phyloP scores from a whole-genome alignment of 2,797 vertebrate genomes.

The Amazonetta brasiliensis region DNA sequence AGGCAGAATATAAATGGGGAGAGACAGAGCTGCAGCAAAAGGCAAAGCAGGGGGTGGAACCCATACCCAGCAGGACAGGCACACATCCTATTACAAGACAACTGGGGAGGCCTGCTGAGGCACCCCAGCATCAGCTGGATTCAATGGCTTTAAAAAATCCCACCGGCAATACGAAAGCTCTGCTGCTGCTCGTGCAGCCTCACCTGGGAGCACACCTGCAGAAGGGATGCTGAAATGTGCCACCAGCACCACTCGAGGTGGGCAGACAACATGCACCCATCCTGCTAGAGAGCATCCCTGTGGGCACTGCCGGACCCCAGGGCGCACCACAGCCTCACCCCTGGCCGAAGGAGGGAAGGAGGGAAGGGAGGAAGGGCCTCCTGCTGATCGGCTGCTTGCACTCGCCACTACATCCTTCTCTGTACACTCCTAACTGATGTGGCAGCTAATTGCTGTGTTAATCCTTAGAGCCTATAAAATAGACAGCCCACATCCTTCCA shows the following conservation, averaged over 20 bases:
- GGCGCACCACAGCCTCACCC: not conserved
- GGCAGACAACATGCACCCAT: accelerated
- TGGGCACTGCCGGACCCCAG: no score
- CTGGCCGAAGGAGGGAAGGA: not conserved
- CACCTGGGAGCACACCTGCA: no score
- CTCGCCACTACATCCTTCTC: not conserved
- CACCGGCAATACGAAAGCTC: no score
- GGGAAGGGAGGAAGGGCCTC: not conserved
- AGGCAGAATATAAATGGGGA: not conserved
- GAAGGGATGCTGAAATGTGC: no score
- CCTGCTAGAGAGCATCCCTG: no score
- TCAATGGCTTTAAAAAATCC: no score
- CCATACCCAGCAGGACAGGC: accelerated
- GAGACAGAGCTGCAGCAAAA: not conserved
- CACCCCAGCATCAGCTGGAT: no score
- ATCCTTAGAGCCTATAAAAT: not conserved
- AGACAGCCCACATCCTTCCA: not conserved
- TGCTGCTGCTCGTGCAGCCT: no score
- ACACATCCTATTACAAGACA: accelerated
- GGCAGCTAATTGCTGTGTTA: not conserved
- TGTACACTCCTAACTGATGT: accelerated
- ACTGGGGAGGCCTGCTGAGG: no score
- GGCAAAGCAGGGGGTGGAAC: not conserved
- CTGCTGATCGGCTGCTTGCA: accelerated
- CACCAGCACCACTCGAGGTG: not conserved